phyloP scores from a whole-genome alignment of 2,113 vertebrate species.

The Miniopterus natalensis region DNA sequence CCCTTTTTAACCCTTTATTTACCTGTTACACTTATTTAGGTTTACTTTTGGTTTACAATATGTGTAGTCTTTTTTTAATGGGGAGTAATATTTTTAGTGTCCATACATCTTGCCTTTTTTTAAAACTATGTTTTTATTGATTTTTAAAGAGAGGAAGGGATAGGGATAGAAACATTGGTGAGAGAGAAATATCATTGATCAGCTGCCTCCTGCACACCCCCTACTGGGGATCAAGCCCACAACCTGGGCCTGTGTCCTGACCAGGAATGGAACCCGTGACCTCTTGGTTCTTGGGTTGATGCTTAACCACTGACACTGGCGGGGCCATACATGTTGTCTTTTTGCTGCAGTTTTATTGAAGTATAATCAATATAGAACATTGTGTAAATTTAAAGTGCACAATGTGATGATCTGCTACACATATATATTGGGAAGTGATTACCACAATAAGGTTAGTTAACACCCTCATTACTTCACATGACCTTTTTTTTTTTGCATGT shows the following conservation, averaged over 20 bases:
- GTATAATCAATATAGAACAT: neutral
- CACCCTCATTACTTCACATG: neutral
- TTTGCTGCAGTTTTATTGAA: neutral
- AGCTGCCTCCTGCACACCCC: too few species aligned
- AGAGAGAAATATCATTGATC: too few species aligned
- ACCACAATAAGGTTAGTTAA: neutral
- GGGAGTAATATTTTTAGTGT: neutral
- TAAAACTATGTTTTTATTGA: too few species aligned
- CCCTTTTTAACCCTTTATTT: constrained; percentile 33
- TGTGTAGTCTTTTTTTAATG: neutral
- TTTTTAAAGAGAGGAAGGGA: too few species aligned
- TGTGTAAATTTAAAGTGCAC: neutral
- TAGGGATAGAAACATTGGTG: too few species aligned
- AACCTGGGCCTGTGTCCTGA: too few species aligned
- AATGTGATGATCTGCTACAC: neutral
- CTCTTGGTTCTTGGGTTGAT: neutral
- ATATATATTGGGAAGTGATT: neutral
- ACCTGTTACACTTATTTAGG: neutral
- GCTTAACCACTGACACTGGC: too few species aligned
- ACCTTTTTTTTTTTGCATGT: neutral
- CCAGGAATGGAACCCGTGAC: too few species aligned
- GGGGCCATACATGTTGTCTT: neutral
- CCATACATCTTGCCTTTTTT: neutral
- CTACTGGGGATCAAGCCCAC: too few species aligned
- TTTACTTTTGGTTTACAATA: constrained; percentile 32